phyloP scores from a whole-genome alignment of 2,113 vertebrate genomes.

The Sturnus vulgaris region DNA sequence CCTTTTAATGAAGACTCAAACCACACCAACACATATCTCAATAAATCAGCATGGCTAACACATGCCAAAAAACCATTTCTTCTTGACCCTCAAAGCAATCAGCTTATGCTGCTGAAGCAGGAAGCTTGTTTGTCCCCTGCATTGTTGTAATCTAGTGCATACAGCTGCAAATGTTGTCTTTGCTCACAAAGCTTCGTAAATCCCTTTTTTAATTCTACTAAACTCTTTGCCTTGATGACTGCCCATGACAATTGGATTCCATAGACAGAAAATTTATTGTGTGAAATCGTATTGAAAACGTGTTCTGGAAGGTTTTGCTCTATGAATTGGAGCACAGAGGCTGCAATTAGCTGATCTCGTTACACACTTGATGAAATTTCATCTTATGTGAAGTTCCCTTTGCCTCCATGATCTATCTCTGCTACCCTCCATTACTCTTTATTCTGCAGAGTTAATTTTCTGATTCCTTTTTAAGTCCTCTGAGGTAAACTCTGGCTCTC shows the following conservation, averaged over 20 bases:
- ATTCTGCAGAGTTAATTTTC: not conserved
- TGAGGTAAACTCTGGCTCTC: not conserved
- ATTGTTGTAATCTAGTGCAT: conserved; percentile 25
- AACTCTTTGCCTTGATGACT: conserved; percentile 40
- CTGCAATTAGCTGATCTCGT: not conserved
- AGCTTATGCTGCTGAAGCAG: conserved; percentile 18
- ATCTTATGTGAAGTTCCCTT: not conserved
- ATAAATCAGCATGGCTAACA: not conserved
- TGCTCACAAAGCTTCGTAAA: conserved; percentile 46
- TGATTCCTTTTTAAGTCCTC: not conserved
- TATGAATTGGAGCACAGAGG: not conserved
- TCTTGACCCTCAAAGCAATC: conserved; percentile 10
- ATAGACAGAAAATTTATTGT: not conserved
- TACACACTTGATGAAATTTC: not conserved
- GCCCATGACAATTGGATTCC: conserved; percentile 18
- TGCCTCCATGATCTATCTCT: not conserved
- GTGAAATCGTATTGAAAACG: not conserved
- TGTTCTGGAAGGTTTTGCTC: not conserved
- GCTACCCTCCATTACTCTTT: not conserved
- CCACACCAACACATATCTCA: not conserved
- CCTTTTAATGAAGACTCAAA: not conserved
- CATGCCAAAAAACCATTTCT: not conserved
- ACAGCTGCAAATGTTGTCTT: conserved; percentile 45
- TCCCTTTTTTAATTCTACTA: conserved; percentile 40
- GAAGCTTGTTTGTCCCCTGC: conserved; percentile 26